A percentile compares a stretch with the other conserved stretches of the same genome.
Evolutionary conservation across 2,888 invertebrate species (phyloP).

Genomic region (Ophion ellenae): DNA sequence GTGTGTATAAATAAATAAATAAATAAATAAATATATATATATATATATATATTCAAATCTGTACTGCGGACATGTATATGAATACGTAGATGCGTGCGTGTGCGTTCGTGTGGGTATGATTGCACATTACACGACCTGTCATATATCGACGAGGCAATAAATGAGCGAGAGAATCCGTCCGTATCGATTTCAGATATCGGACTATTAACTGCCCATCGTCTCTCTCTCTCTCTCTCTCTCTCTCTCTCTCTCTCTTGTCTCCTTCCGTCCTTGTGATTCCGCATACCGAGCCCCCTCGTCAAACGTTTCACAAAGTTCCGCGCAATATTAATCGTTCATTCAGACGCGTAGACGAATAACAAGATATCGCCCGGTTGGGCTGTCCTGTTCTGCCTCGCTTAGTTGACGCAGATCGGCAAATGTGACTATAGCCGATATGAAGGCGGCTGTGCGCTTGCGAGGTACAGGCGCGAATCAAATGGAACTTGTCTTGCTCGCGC

Average conservation of each 20-base stretch:
- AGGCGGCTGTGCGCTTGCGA: background rate
- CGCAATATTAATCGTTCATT: conserved; percentile 73
- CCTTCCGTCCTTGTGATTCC: conserved; percentile 39
- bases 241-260: conserved; percentile 30
- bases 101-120: too few relatives aligned
- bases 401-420: conserved; percentile 48
- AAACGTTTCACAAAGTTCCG: conserved; percentile 72
- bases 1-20: too few relatives aligned
- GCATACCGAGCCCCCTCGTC: conserved; percentile 25
- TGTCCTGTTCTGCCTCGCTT: conserved; percentile 21
- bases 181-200: conserved; percentile 68
- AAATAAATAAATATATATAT: too few relatives aligned
- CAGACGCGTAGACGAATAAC: conserved; percentile 69
- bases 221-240: conserved; percentile 46
- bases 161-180: conserved; percentile 49
- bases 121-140: conserved; percentile 1
- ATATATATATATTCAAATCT: too few relatives aligned
- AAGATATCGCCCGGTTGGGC: conserved; percentile 62
- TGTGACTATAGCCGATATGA: conserved; percentile 47
- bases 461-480: conserved; percentile 51
- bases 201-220: conserved; percentile 43
- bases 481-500: conserved; percentile 46
- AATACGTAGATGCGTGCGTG: too few relatives aligned
- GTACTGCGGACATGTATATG: too few relatives aligned
- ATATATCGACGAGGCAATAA: conserved; percentile 44